Conservation (phyloP, 2,113 vertebrate genomes). For the Aegithalos caudatus region DNA sequence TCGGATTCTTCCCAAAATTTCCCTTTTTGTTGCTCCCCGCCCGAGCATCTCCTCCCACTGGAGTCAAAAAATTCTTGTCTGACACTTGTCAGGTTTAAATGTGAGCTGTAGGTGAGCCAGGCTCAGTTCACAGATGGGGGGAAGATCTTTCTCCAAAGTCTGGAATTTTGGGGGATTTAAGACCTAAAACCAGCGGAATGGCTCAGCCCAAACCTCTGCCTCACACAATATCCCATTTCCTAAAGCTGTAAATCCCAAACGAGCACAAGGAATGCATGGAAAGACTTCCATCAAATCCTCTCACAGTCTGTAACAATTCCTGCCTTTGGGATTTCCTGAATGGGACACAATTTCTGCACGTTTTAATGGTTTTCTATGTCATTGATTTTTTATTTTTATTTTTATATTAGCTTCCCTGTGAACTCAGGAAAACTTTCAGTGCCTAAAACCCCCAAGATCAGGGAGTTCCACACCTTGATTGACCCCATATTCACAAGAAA, state of each 20-base stretch:
- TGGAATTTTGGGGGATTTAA: background rate
- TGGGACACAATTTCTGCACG: background rate
- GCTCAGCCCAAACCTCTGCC: background rate
- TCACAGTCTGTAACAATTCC: background rate
- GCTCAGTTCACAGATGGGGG: background rate
- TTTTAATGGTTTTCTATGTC: background rate
- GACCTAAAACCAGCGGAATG: background rate
- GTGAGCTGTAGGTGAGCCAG: no score
- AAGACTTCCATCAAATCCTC: background rate
- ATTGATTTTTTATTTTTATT: background rate
- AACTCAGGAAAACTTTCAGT: background rate
- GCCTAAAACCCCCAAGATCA: background rate
- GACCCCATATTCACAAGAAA: background rate
- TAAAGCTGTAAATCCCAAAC: background rate
- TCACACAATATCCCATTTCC: conserved; percentile 42
- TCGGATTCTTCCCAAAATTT: background rate
- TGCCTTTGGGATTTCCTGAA: background rate
- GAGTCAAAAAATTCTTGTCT: background rate
- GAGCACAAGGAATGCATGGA: background rate
- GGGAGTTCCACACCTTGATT: background rate
- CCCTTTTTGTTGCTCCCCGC: background rate
- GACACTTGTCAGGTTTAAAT: background rate
- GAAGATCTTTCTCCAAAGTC: background rate
- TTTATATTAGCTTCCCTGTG: background rate
- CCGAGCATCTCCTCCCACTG: background rate